These are phyloP conservation scores for Neoaliturus tenellus DNA, from an alignment of 2,888 invertebrate genomes.

Conservation along the genomic window DNA sequence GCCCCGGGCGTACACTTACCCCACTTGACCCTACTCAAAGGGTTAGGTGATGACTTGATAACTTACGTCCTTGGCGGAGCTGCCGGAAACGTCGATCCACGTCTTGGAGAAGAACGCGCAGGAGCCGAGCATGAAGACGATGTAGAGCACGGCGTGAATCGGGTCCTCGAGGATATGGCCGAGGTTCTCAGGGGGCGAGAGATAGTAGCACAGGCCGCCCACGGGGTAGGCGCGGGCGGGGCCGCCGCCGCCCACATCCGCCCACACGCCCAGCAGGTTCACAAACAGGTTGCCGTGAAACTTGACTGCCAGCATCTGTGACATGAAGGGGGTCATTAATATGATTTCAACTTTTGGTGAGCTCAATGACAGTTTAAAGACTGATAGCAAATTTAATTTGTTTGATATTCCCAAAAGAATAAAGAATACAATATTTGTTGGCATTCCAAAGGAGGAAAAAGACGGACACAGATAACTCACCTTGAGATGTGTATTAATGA, in stretches of 20 bases:
- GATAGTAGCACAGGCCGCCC: slow-evolving; percentile 98
- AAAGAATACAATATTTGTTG: too few species aligned
- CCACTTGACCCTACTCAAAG: too few species aligned
- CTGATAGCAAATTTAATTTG: too few species aligned
- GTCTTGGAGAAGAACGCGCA: slow-evolving; percentile 99
- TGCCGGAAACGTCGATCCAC: slow-evolving; percentile 99
- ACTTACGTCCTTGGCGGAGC: slow-evolving; percentile 98
- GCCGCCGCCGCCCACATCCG: slow-evolving; percentile 98
- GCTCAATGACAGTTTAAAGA: too few species aligned
- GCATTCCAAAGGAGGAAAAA: too few species aligned
- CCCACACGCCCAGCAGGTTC: slow-evolving; percentile 98
- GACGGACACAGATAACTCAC: too few species aligned
- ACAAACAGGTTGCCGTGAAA: slow-evolving; percentile 99
- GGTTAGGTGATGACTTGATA: too few species aligned
- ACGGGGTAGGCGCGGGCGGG: slow-evolving; percentile 98
- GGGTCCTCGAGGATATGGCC: slow-evolving; percentile 97
- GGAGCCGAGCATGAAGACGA: slow-evolving; percentile 99
- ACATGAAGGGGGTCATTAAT: too few species aligned
- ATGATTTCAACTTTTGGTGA: too few species aligned
- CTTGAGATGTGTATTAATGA: too few species aligned
- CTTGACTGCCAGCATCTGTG: slow-evolving; percentile 97
- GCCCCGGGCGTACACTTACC: too few species aligned
- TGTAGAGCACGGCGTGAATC: slow-evolving; percentile 96
- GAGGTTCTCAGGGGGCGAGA: slow-evolving; percentile 98
- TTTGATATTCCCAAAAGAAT: too few species aligned